phyloP scores from a whole-genome alignment of 2,797 vertebrate species.

The Anolis apletophallus region DNA sequence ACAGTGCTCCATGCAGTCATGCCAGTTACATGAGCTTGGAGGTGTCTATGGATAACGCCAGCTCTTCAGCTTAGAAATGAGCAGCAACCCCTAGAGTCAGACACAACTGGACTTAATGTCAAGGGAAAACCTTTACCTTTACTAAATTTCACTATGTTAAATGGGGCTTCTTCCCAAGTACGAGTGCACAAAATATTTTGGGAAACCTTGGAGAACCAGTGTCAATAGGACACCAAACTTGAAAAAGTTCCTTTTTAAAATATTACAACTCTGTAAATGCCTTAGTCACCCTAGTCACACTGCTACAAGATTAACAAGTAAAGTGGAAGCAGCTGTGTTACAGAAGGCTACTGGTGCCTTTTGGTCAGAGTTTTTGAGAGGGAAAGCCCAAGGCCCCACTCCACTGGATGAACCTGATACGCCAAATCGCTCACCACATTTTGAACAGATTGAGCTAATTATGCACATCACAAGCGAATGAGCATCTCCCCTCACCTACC shows the following conservation, averaged over 20 bases:
- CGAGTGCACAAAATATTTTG: background rate
- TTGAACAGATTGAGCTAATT: conserved; percentile 9
- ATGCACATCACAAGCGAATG: background rate
- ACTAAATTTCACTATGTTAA: background rate
- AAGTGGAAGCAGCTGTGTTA: no score
- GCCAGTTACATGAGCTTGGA: no score
- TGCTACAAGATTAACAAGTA: no score
- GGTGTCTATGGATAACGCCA: no score
- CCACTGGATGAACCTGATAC: background rate
- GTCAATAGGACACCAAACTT: background rate
- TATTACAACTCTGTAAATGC: background rate
- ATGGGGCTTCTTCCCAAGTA: background rate
- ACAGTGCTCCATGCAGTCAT: no score
- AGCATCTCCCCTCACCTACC: background rate
- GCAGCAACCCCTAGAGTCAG: no score
- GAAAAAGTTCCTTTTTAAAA: background rate
- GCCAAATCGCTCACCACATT: background rate
- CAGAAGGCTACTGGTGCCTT: background rate
- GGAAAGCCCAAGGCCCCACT: background rate
- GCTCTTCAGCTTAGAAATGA: no score
- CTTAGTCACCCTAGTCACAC: no score
- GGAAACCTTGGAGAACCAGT: background rate
- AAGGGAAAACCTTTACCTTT: no score
- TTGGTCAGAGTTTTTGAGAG: background rate
- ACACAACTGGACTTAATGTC: no score